Conservation (phyloP, 2,888 invertebrate species). For the Calliscelio sp. region DNA sequence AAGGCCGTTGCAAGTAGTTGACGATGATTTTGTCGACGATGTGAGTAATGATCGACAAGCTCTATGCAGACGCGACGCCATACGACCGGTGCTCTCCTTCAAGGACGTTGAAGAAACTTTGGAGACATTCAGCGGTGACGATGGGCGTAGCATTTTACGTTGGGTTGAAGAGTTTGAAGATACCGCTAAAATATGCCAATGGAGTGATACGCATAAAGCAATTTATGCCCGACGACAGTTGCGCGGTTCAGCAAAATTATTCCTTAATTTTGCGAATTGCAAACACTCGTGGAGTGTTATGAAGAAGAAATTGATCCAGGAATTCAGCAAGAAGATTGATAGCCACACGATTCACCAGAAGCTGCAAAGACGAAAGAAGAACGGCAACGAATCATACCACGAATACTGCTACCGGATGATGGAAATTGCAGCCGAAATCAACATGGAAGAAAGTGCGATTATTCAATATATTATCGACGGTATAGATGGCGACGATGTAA, state of each 20-base stretch:
- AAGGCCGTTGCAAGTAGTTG: too few species aligned
- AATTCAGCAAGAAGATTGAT: too few species aligned
- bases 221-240: not conserved
- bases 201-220: not conserved
- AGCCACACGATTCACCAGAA: not conserved
- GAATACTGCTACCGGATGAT: constrained; percentile 18
- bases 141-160: not conserved
- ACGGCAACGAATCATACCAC: constrained; percentile 23
- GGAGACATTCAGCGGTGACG: constrained; percentile 51
- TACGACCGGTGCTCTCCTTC: not conserved
- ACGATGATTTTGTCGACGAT: too few species aligned
- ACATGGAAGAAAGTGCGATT: not conserved
- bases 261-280: not conserved
- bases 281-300: not conserved
- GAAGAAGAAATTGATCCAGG: not conserved
- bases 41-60: too few species aligned
- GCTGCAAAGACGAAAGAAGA: not conserved
- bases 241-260: not conserved
- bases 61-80: not conserved
- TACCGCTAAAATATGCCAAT: not conserved
- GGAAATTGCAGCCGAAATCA: not conserved
- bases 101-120: constrained; percentile 45
- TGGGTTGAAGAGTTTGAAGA: not conserved
- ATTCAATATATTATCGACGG: not conserved
- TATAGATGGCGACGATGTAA: not conserved